Evolutionary conservation across 64 coral and sea anemone genomes (phyloP).

Genomic region (Dendrophyllia cribrosa): DNA sequence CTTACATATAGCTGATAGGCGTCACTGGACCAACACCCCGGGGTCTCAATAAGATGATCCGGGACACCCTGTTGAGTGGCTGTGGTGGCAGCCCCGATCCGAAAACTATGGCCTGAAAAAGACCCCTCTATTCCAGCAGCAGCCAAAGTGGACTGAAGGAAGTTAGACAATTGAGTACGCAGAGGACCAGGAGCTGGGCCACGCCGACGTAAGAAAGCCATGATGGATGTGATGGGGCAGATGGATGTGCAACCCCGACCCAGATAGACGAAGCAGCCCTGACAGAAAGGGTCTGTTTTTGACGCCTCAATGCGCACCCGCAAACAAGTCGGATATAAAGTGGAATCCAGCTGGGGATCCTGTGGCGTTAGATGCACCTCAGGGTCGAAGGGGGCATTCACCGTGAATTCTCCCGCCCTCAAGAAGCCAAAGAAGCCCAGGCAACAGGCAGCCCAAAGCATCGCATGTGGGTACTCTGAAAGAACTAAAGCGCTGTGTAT

Average conservation of each 20-base stretch:
- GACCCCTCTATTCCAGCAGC: too few relatives aligned
- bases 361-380: neutral
- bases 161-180: neutral
- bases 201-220: neutral
- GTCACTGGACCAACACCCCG: too few relatives aligned
- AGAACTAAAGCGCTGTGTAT: neutral
- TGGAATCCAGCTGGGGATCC: neutral
- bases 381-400: neutral
- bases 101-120: too few relatives aligned
- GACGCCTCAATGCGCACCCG: neutral
- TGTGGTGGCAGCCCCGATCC: too few relatives aligned
- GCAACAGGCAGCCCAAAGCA: constrained; percentile 23
- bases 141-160: neutral
- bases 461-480: neutral
- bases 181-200: neutral
- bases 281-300: neutral
- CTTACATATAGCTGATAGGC: too few relatives aligned
- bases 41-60: too few relatives aligned
- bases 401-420: neutral
- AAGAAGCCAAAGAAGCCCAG: neutral
- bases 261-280: neutral
- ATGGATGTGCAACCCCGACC: neutral
- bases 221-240: neutral
- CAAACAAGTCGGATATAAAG: neutral
- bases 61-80: too few relatives aligned